Evolutionary conservation across 30 jellyfish, hydroid and myxozoan species (phyloP), one percentile per base, ranked within the genome.

Genomic region (Sanderia malayensis): DNA sequence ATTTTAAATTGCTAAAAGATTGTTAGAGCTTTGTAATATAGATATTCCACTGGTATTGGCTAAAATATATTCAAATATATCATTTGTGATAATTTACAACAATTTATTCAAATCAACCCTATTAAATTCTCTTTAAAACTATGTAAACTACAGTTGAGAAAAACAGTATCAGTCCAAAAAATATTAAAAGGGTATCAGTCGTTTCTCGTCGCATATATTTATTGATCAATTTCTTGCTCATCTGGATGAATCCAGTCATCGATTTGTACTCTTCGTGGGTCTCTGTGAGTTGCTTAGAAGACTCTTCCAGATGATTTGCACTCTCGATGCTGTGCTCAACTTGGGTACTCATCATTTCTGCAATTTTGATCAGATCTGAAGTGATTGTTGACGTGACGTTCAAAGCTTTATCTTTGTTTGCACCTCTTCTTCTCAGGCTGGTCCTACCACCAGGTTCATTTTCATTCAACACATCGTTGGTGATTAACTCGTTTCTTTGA

Each of bases 251-350:
- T 29, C 96, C 98, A n/a, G 96, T 79, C 80, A 90, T 69, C 15
- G 96, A 96, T 63, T 83, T 83, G 21, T 52, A 88, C 55, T 90
- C 98, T 26, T 90, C 95, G 6, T 90, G 96, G n/a, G 96, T 90
- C 69, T 90, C 93, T 31, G 52, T 45, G 30, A 90, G 61, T 37
- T 69, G 65, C 37, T 79, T 61, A 44, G 98, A 90, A 3, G 98
- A 90, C 1, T 74, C 84, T 77, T 75, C 91, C 9, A 90, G 76
- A 18, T 62, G 82, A 27, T 61, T 70, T 58, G 93, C 78, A 58
- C 96, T 90, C 61, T 84, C 96, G 52, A 72, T 72, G 20, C 91
- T 66, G 57, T 83, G 94, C 29, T 79, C 83, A 18, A 90, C 94
- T 68, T 90, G 98, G 1, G 86, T 49, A 70, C 74, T 85, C 98